Percentiles rank a stretch among this genome's conserved stretches.
Conservation (phyloP, 2,888 invertebrate genomes). For the Micoletzkya japonica region DNA sequence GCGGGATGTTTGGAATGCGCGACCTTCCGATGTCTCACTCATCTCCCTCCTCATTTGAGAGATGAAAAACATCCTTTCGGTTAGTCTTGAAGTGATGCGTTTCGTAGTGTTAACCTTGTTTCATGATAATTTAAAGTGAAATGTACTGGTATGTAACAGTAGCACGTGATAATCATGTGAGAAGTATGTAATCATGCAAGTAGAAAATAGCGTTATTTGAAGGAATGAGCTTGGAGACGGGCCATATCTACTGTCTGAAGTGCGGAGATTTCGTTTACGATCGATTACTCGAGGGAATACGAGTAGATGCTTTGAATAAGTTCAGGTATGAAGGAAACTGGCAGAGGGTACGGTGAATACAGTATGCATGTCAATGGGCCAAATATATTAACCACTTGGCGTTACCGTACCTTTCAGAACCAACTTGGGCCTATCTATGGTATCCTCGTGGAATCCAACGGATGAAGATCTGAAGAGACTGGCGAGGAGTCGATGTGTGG, state of each 20-base stretch:
- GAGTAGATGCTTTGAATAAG: conserved; percentile 76
- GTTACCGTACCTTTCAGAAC: background rate
- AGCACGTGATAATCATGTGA: background rate
- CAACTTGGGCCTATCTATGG: conserved; percentile 13
- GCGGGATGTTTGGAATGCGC: conserved; percentile 42
- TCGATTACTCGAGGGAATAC: conserved; percentile 35
- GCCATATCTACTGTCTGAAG: conserved; percentile 77
- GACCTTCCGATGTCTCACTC: conserved; percentile 38
- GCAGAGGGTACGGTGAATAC: too few relatives aligned
- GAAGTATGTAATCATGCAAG: background rate
- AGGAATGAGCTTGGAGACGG: conserved; percentile 42
- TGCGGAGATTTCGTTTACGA: conserved; percentile 93
- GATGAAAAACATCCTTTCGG: conserved; percentile 36
- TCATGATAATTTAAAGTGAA: too few relatives aligned
- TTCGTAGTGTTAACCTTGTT: too few relatives aligned
- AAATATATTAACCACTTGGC: background rate
- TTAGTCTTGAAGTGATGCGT: conserved; percentile 4
- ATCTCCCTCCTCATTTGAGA: conserved; percentile 36
- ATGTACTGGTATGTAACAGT: background rate
- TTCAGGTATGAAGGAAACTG: conserved; percentile 58
- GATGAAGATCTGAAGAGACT: conserved; percentile 24
- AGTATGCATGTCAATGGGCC: background rate
- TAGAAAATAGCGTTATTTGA: too few relatives aligned
- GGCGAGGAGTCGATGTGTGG: conserved; percentile 7
- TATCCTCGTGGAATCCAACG: conserved; percentile 26